A percentile compares a stretch with the other conserved stretches of the same genome.
phyloP scores from a whole-genome alignment of 1,140 invertebrate genomes.

The Drosophila rufa region DNA sequence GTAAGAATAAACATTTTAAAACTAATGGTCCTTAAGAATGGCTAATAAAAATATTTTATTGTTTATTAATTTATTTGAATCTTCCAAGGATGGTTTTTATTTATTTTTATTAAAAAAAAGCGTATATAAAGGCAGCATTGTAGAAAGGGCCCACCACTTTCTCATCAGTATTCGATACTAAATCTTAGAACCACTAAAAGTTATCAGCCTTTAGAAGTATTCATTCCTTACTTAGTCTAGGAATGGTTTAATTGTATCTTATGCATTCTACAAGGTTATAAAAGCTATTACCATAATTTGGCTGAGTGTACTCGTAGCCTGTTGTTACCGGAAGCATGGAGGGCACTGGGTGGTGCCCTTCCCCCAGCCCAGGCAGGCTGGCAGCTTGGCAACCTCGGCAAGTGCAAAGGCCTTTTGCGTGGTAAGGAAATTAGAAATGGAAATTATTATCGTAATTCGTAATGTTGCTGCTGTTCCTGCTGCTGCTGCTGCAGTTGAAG shows the following conservation, averaged over 20 bases:
- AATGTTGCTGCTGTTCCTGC: constrained; percentile 47
- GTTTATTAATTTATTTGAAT: no score
- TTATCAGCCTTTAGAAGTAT: background rate
- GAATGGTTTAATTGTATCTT: background rate
- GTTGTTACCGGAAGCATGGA: constrained; percentile 42
- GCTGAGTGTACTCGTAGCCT: constrained; percentile 11
- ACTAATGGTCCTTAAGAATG: no score
- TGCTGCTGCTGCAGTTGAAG: constrained; percentile 5
- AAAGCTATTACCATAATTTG: background rate
- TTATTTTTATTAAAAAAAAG: no score
- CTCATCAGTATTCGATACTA: background rate
- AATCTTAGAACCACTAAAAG: no score
- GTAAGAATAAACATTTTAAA: no score
- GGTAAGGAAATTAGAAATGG: constrained; percentile 80
- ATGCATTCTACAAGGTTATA: background rate
- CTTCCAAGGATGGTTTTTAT: background rate
- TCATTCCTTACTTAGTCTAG: background rate
- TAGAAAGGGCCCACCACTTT: background rate
- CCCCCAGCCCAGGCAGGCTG: constrained; percentile 4
- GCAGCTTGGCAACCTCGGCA: constrained; percentile 41
- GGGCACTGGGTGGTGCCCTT: constrained; percentile 14
- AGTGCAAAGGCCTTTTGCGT: constrained; percentile 72
- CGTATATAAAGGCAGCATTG: no score
- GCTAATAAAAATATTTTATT: no score
- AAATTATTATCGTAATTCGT: constrained; percentile 82